phyloP scores from a whole-genome alignment of 1,140 invertebrate species.

The Lineus longissimus region DNA sequence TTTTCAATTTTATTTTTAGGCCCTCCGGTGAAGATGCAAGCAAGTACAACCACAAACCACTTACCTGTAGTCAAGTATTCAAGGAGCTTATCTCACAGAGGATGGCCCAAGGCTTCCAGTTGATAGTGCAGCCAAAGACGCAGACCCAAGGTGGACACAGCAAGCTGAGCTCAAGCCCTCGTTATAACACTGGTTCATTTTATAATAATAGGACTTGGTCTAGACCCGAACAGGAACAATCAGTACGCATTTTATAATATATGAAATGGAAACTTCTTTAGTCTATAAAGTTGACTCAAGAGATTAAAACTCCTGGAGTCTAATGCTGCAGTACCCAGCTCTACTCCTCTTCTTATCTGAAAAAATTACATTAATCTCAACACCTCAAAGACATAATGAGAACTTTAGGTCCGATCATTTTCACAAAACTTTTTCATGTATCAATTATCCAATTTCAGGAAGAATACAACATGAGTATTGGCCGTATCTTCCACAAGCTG shows the following conservation, averaged over 20 bases:
- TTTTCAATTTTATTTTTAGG: neutral
- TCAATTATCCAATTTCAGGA: conserved; percentile 28
- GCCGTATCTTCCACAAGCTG: conserved; percentile 90
- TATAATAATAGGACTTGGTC: conserved; percentile 22
- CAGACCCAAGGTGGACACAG: neutral
- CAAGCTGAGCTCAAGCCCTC: conserved; percentile 48
- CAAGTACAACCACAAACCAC: conserved; percentile 35
- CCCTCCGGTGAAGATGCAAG: conserved; percentile 32
- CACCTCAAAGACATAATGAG: neutral
- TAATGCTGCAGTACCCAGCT: too few relatives aligned
- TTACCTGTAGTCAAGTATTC: conserved; percentile 44
- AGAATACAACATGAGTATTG: conserved; percentile 75
- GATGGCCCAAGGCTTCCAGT: conserved; percentile 32
- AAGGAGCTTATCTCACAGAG: conserved; percentile 46
- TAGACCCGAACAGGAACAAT: conserved; percentile 20
- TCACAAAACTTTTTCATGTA: neutral
- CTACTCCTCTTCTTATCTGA: too few relatives aligned
- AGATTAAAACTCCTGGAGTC: too few relatives aligned
- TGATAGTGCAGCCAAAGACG: neutral
- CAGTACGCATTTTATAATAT: conserved; percentile 16
- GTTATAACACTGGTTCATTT: conserved; percentile 20
- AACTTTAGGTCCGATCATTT: neutral
- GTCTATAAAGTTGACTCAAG: too few relatives aligned
- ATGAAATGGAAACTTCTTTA: neutral
- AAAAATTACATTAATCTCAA: too few relatives aligned